Percentiles rank a stretch among this genome's conserved stretches.
Evolutionary conservation across 2,888 invertebrate species (phyloP).

Genomic region (Augochlorella aurata): DNA sequence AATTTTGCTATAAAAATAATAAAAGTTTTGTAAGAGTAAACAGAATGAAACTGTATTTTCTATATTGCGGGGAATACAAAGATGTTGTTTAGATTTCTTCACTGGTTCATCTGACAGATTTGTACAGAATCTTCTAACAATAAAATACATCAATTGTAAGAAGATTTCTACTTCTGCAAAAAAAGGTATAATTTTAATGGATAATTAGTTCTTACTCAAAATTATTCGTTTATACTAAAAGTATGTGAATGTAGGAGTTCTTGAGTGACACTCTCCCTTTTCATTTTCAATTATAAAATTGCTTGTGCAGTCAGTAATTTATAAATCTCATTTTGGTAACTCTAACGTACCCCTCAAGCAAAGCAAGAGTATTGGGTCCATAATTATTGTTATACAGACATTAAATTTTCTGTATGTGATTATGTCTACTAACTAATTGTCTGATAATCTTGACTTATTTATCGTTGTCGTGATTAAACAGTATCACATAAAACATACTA

Average conservation of each 20-base stretch:
- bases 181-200: constrained; percentile 51
- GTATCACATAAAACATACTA: constrained; percentile 32
- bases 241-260: constrained; percentile 52
- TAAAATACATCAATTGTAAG: constrained; percentile 43
- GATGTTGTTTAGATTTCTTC: constrained; percentile 60
- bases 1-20: constrained; percentile 79
- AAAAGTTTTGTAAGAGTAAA: constrained; percentile 74
- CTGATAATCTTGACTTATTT: constrained; percentile 44
- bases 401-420: constrained; percentile 45
- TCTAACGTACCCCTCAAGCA: constrained; percentile 49
- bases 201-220: constrained; percentile 51
- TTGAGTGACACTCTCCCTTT: constrained; percentile 49
- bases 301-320: constrained; percentile 62
- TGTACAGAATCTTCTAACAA: constrained; percentile 53
- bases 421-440: constrained; percentile 58
- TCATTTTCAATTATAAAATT: constrained; percentile 51
- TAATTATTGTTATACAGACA: constrained; percentile 52
- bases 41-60: constrained; percentile 72
- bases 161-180: constrained; percentile 41
- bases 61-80: constrained; percentile 69
- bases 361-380: constrained; percentile 40
- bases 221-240: constrained; percentile 54
- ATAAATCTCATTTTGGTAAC: constrained; percentile 57
- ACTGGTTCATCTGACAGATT: constrained; percentile 50
- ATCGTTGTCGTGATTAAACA: constrained; percentile 39